Evolutionary conservation across 2,113 vertebrate species (phyloP).

Genomic region (Paramormyrops kingsleyae): DNA sequence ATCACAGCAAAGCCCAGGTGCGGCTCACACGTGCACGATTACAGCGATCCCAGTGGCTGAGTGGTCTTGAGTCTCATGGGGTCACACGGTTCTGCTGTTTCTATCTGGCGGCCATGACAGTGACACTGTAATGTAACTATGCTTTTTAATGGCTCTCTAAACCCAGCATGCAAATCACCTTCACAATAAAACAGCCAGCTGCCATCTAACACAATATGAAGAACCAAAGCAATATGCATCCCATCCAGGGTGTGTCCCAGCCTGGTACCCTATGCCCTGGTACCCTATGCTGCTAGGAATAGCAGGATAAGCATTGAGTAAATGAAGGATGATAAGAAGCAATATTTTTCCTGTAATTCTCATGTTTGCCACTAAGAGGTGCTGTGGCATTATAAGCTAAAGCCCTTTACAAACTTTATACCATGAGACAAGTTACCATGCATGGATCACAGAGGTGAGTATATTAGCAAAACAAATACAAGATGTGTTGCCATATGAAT

Average conservation of each 20-base stretch:
- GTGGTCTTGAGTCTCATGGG: not conserved
- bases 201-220: not conserved
- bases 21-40: not conserved
- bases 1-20: not conserved
- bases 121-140: not conserved
- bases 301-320: not conserved
- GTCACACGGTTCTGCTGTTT: not conserved
- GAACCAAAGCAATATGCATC: not conserved
- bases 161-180: not conserved
- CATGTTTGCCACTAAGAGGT: constrained; percentile 40
- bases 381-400: constrained; percentile 28
- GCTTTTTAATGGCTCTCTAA: not conserved
- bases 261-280: not conserved
- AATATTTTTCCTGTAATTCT: not conserved
- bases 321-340: not conserved
- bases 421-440: not conserved
- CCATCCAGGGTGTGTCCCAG: not conserved
- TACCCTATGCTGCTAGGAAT: not conserved
- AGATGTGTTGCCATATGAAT: not conserved
- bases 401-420: not conserved
- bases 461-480: not conserved
- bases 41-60: not conserved
- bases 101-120: not conserved
- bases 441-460: not conserved
- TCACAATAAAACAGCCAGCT: not conserved